phyloP scores from a whole-genome alignment of 2,888 invertebrate genomes.

The Thera obeliscata region DNA sequence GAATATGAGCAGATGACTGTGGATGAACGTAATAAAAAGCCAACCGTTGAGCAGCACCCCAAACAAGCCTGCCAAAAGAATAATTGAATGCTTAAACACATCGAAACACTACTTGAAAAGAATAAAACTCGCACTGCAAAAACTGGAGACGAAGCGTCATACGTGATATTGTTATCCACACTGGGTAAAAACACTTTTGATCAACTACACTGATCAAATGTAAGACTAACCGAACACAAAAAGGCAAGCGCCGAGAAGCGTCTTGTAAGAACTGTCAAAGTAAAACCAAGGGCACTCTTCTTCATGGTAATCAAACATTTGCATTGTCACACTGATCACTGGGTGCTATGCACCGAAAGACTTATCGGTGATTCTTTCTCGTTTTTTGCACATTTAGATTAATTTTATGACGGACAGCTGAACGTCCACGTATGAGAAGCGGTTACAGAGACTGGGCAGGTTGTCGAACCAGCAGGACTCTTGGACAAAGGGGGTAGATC shows the following conservation, averaged over 20 bases:
- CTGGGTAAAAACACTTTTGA: too few relatives aligned
- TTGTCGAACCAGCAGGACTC: constrained; percentile 69
- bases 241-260: constrained; percentile 79
- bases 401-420: constrained; percentile 48
- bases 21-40: constrained; percentile 82
- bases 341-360: constrained; percentile 60
- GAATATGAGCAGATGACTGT: constrained; percentile 81
- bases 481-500: constrained; percentile 67
- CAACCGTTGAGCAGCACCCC: constrained; percentile 84
- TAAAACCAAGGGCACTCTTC: constrained; percentile 83
- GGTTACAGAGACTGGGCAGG: constrained; percentile 75
- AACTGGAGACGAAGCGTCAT: background rate
- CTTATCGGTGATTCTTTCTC: constrained; percentile 41
- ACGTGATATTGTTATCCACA: background rate
- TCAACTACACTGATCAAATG: background rate
- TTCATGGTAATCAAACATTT: constrained; percentile 69
- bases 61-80: constrained; percentile 72
- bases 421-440: constrained; percentile 73
- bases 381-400: constrained; percentile 61
- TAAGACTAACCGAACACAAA: constrained; percentile 79
- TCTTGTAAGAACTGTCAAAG: constrained; percentile 82
- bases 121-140: background rate
- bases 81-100: constrained; percentile 6
- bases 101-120: background rate
- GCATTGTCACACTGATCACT: constrained; percentile 48